Conservation (phyloP, 2,113 vertebrate genomes). For the Haplotaxodon microlepis region DNA sequence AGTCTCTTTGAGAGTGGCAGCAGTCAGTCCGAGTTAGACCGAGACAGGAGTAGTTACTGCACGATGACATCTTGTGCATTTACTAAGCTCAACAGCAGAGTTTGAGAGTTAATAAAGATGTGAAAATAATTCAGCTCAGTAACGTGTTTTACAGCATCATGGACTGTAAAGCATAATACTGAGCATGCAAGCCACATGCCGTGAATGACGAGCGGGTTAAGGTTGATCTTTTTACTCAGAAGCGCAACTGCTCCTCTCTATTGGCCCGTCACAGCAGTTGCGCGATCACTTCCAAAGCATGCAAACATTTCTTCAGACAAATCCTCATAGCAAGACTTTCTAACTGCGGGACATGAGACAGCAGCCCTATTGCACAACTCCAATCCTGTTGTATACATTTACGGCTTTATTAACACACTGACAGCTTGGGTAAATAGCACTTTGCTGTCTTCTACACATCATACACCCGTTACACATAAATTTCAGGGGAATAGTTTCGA, state of each 20-base stretch:
- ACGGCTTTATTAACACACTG: not conserved
- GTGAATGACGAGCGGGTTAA: not conserved
- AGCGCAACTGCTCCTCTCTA: not conserved
- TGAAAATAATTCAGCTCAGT: not conserved
- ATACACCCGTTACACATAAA: not conserved
- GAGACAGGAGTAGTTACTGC: not conserved
- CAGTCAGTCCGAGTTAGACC: not conserved
- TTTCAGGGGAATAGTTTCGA: rapidly evolving
- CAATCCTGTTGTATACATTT: not conserved
- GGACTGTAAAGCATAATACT: not conserved
- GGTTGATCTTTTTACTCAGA: not conserved
- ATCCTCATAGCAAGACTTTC: not conserved
- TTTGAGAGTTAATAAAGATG: not conserved
- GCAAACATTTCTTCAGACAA: not conserved
- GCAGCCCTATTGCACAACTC: not conserved
- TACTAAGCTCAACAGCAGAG: not conserved
- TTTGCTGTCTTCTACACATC: not conserved
- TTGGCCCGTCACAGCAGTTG: not conserved
- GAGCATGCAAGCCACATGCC: not conserved
- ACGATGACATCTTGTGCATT: not conserved
- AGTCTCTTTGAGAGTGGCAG: not conserved
- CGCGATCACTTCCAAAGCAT: rapidly evolving
- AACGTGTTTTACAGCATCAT: not conserved
- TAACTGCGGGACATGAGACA: not conserved
- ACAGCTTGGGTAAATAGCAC: not conserved